These are phyloP conservation scores for Emydura subglobosa DNA, from an alignment of 2,113 vertebrate species.

Conservation along the genomic window DNA sequence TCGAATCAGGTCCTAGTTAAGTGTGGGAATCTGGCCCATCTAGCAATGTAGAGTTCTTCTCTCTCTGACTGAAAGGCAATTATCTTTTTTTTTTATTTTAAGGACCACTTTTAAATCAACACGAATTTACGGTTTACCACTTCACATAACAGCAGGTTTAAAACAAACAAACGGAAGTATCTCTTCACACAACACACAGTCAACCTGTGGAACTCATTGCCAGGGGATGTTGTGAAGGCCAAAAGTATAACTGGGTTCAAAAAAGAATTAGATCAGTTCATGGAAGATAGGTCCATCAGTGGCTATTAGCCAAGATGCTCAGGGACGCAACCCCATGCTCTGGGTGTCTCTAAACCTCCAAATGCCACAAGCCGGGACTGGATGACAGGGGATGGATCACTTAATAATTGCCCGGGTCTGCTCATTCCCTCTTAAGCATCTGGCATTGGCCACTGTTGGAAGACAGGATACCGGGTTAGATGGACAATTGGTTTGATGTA, in stretches of 20 bases:
- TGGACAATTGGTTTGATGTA: not conserved
- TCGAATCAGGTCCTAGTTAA: not conserved
- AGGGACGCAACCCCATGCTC: not conserved
- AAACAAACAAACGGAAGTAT: not conserved
- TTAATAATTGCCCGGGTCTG: not conserved
- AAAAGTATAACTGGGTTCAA: not conserved
- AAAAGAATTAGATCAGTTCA: not conserved
- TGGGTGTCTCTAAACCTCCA: not conserved
- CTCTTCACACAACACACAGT: not conserved
- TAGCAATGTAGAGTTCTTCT: not conserved
- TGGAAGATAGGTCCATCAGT: not conserved
- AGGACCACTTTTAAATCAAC: not conserved
- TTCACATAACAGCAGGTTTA: not conserved
- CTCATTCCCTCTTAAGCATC: not conserved
- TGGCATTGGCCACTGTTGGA: not conserved
- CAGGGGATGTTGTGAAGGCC: not conserved
- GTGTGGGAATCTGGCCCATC: not conserved
- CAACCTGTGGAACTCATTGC: not conserved
- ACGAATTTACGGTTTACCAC: not conserved
- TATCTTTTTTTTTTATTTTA: not conserved
- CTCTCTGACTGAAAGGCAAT: not conserved
- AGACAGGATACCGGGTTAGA: not conserved
- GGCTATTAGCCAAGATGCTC: not conserved
- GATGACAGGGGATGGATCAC: not conserved
- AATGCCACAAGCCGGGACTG: not conserved